A percentile compares a stretch with the other conserved stretches of the same genome.
Evolutionary conservation across 2,888 invertebrate genomes (phyloP).

Genomic region (Bursaphelenchus okinawaensis): DNA sequence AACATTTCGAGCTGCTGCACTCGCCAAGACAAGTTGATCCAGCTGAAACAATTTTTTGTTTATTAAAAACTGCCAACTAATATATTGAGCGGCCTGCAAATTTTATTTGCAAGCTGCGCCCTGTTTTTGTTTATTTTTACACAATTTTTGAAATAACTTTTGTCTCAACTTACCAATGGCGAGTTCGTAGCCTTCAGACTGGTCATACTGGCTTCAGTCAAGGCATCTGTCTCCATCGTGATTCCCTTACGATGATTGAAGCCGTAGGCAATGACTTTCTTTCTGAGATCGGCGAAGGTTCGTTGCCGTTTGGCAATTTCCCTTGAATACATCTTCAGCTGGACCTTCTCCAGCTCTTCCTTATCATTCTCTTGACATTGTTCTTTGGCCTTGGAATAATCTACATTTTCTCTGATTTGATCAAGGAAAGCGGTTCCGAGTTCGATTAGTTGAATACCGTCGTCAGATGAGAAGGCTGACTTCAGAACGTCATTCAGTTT

Average conservation of each 20-base stretch:
- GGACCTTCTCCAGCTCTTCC: not conserved
- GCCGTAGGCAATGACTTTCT: conserved; percentile 18
- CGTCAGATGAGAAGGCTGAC: conserved; percentile 26
- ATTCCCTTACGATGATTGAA: conserved; percentile 24
- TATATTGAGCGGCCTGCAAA: too few species aligned
- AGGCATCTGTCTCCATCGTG: conserved; percentile 25
- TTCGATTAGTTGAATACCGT: conserved; percentile 18
- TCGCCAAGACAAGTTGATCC: conserved; percentile 18
- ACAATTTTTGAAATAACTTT: too few species aligned
- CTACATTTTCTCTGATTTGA: conserved; percentile 9
- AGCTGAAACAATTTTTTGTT: too few species aligned
- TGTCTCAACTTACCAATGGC: too few species aligned
- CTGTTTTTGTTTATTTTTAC: too few species aligned
- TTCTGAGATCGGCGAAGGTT: conserved; percentile 26
- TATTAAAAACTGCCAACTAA: too few species aligned
- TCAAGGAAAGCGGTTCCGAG: conserved; percentile 1
- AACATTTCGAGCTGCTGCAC: conserved; percentile 27
- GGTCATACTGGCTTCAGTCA: conserved; percentile 18
- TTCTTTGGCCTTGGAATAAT: conserved; percentile 7
- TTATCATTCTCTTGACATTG: not conserved
- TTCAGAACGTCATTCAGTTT: not conserved
- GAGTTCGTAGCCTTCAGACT: too few species aligned
- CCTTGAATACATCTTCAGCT: not conserved
- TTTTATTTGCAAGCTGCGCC: too few species aligned
- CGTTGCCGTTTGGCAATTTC: conserved; percentile 24